phyloP scores from a whole-genome alignment of 2,888 invertebrate species.

The Slavum lentiscoides region DNA sequence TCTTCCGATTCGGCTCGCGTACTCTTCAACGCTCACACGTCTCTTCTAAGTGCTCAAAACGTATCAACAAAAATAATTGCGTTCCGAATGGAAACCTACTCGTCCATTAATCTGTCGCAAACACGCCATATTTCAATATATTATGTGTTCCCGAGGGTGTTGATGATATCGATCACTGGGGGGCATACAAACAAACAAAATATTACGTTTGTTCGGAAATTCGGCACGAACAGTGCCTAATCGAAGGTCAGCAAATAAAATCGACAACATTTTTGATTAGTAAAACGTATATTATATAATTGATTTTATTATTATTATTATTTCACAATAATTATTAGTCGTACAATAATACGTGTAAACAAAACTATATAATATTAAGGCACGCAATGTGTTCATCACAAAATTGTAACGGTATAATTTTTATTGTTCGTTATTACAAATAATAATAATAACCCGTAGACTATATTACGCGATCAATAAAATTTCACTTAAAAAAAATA shows the following conservation, averaged over 20 bases:
- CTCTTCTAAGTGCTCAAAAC: too few species aligned
- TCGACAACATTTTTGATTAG: conserved; percentile 20
- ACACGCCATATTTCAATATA: neutral
- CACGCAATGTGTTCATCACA: conserved; percentile 18
- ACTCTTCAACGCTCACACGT: too few species aligned
- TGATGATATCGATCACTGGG: neutral
- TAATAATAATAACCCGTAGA: neutral
- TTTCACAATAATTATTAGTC: conserved; percentile 17
- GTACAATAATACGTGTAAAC: neutral
- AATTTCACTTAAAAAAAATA: neutral
- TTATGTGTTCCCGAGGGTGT: neutral
- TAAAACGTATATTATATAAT: conserved; percentile 4
- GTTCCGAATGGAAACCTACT: too few species aligned
- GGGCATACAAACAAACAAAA: neutral
- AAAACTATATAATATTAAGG: conserved; percentile 32
- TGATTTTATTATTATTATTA: neutral
- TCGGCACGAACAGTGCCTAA: too few species aligned
- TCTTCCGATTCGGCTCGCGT: neutral
- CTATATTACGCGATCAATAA: conserved; percentile 3
- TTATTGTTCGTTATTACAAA: conserved; percentile 5
- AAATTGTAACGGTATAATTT: neutral
- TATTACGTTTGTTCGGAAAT: neutral
- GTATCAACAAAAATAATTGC: too few species aligned
- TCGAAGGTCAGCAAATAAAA: neutral
- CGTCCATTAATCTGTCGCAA: too few species aligned